phyloP scores from a whole-genome alignment of 2,113 vertebrate species.

The Speoplatyrhinus poulsoni region DNA sequence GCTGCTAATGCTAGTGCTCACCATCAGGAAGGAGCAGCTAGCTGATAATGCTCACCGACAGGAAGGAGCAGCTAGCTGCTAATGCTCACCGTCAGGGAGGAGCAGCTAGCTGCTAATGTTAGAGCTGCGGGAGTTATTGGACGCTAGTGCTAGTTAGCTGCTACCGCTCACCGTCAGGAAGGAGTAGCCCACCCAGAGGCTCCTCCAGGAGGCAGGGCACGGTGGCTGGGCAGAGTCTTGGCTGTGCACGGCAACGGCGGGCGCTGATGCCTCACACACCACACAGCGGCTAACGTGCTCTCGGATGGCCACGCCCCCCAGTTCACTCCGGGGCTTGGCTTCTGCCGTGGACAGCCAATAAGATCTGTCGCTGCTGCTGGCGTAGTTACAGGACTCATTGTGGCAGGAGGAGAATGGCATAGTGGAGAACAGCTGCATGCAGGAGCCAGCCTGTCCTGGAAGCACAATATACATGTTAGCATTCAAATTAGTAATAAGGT shows the following conservation, averaged over 20 bases:
- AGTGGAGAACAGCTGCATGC: constrained; percentile 87
- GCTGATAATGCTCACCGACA: no score
- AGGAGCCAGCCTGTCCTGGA: constrained; percentile 90
- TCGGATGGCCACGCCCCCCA: constrained; percentile 73
- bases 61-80: no score
- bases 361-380: constrained; percentile 88
- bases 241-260: constrained; percentile 83
- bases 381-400: constrained; percentile 82
- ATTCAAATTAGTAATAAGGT: not conserved
- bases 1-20: not conserved
- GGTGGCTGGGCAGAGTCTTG: constrained; percentile 76
- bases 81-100: no score
- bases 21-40: no score
- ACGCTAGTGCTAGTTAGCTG: not conserved
- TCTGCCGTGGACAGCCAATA: constrained; percentile 87
- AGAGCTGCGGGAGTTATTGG: not conserved
- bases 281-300: constrained; percentile 87
- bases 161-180: constrained; percentile 87
- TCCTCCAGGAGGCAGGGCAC: constrained; percentile 82
- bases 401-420: constrained; percentile 92
- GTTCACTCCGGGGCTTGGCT: constrained; percentile 64
- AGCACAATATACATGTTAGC: not conserved
- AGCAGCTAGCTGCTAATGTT: no score
- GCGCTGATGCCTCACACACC: constrained; percentile 84
- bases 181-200: constrained; percentile 89